These are phyloP conservation scores for Macrocentrus cingulum DNA, from an alignment of 1,140 invertebrate species.

Conservation along the genomic window DNA sequence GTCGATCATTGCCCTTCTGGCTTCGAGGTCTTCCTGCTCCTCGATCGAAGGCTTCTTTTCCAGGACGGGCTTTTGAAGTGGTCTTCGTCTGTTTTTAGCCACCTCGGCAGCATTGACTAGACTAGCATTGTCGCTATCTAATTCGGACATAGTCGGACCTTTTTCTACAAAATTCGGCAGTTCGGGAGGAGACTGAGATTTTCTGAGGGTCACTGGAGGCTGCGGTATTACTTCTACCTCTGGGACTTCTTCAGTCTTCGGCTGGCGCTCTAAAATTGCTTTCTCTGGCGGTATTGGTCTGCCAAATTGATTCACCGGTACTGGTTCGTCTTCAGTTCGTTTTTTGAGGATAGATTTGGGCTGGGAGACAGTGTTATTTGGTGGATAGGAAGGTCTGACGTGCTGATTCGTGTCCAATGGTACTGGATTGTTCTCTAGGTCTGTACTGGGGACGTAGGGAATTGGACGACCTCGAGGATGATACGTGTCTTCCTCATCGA, in stretches of 20 bases:
- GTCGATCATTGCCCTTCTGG: conserved; percentile 65
- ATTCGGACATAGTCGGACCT: conserved; percentile 37
- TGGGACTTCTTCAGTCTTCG: conserved; percentile 17
- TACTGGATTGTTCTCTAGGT: conserved; percentile 27
- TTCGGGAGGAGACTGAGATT: conserved; percentile 48
- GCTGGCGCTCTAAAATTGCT: conserved; percentile 34
- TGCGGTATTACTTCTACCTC: conserved; percentile 2
- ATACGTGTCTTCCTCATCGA: conserved; percentile 70
- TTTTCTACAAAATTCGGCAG: conserved; percentile 15
- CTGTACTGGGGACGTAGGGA: conserved; percentile 29
- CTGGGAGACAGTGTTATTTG: conserved; percentile 61
- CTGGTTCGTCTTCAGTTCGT: conserved; percentile 46
- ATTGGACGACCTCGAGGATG: conserved; percentile 61
- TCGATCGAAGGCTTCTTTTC: conserved; percentile 48
- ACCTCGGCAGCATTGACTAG: conserved; percentile 49
- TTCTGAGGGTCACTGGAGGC: conserved; percentile 46
- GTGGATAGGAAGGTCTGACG: not conserved
- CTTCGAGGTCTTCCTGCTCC: conserved; percentile 65
- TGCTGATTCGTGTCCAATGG: conserved; percentile 18
- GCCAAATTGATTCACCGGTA: conserved; percentile 42
- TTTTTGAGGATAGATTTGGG: conserved; percentile 77
- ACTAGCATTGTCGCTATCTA: conserved; percentile 42
- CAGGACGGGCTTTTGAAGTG: conserved; percentile 33
- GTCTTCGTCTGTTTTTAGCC: conserved; percentile 50
- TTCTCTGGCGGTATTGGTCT: conserved; percentile 45